Evolutionary conservation across 2,888 invertebrate species (phyloP), one percentile per base, ranked within the genome.

Genomic region (Catonia carolina): DNA sequence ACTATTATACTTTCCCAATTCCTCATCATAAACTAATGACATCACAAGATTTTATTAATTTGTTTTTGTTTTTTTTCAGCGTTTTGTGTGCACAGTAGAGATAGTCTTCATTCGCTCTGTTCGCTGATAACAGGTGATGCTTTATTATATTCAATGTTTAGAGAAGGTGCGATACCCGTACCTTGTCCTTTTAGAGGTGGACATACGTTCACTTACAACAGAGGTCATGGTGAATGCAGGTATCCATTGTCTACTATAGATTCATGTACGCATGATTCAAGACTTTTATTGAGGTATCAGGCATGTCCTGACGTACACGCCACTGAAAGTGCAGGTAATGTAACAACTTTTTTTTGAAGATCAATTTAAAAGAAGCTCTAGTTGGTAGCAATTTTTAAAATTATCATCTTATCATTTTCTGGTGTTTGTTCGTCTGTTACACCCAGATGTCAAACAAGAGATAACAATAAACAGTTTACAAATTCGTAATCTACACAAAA

Each of bases 231-330:
- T 17, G 90, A 91, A 70, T 95, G 95, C 74, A 84, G 84, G 64
- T 84, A 83, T 67, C 95, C 95, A 0, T 85, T 87, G 53, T 94
- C 94, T 48, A 90, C 90, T 65, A 89, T 95, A 66, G 94, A 94
- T 73, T 89, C 90, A 68, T 96, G 95, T 74, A 94, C 94, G 1
- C 93, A 95, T 72, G 89, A 93, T 69, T 92, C 91, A 63, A 80
- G 89, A 64, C 78, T 95, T 53, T 80, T 94, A 64, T 84, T 96
- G 69, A 88, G 88, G 73, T 95, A 93, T 74, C 93, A 94, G 72
- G 93, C 93, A 5, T 96, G 96, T 71, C 91, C 91, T 14, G 93
- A 94, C 73, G 86, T 94, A 5, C 82, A 84, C 64, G 91, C 89
- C 51, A 89, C 93, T 1, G 94, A 94, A 71, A 92, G 91, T 71